Evolutionary conservation across 2,797 vertebrate species (phyloP).

Genomic region (Enteromius trimaculatus): DNA sequence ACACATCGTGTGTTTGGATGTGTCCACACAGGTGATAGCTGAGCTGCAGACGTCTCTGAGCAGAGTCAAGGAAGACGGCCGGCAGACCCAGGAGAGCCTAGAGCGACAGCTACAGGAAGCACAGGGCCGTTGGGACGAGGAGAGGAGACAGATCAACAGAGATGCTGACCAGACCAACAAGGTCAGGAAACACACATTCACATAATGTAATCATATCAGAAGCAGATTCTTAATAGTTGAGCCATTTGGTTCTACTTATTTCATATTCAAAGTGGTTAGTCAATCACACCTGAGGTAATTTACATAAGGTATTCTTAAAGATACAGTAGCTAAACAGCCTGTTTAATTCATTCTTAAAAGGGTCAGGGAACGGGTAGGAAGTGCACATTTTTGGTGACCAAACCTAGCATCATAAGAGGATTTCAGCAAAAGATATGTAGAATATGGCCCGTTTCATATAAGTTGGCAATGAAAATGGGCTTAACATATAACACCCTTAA

Average conservation of each 20-base stretch:
- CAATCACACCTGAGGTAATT: background rate
- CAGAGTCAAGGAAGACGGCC: slow-evolving; percentile 81
- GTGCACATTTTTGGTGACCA: background rate
- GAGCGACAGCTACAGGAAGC: slow-evolving; percentile 82
- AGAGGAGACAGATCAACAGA: slow-evolving; percentile 82
- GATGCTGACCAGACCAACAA: slow-evolving; percentile 70
- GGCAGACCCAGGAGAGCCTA: slow-evolving; percentile 77
- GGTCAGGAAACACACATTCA: slow-evolving; percentile 62
- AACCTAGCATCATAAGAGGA: background rate
- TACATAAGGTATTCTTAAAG: background rate
- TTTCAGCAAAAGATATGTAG: background rate
- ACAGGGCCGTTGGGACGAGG: slow-evolving; percentile 80
- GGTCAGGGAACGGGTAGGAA: background rate
- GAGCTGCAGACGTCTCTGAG: slow-evolving; percentile 83
- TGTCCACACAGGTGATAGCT: slow-evolving; percentile 79
- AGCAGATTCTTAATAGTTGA: background rate
- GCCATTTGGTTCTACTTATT: background rate
- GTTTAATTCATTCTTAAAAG: background rate
- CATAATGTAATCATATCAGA: background rate
- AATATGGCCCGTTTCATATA: background rate
- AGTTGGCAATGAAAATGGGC: slow-evolving; percentile 1
- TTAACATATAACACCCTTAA: slow-evolving; percentile 1
- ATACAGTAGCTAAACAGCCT: background rate
- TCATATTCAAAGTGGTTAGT: background rate
- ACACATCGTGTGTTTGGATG: background rate